Percentiles rank a stretch among this genome's conserved stretches.
Evolutionary conservation across 2,888 invertebrate species (phyloP).

Genomic region (Oegoconia quadripuncta): DNA sequence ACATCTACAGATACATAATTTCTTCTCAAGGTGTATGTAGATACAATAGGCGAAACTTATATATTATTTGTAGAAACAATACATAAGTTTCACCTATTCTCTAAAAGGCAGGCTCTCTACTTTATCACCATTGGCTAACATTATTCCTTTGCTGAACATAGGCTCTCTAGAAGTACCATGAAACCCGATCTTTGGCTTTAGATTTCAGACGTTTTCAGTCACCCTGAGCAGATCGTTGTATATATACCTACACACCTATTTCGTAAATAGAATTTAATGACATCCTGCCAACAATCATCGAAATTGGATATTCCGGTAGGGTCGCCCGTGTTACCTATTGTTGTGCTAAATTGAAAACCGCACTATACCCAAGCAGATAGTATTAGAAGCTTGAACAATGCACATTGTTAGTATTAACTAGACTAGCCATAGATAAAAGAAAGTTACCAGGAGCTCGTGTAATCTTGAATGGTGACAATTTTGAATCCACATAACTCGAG

Average conservation of each 20-base stretch:
- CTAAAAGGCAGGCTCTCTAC: too few relatives aligned
- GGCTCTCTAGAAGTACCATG: too few relatives aligned
- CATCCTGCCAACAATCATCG: slow-evolving; percentile 10
- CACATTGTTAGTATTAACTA: slow-evolving; percentile 26
- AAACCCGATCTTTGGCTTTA: too few relatives aligned
- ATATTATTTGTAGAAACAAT: too few relatives aligned
- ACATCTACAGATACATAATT: too few relatives aligned
- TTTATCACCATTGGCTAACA: too few relatives aligned
- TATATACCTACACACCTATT: not conserved
- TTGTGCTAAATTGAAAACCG: slow-evolving; percentile 44
- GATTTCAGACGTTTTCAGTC: too few relatives aligned
- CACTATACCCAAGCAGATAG: slow-evolving; percentile 29
- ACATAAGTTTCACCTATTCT: too few relatives aligned
- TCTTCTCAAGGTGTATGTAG: too few relatives aligned
- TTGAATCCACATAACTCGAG: too few relatives aligned
- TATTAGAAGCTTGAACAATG: slow-evolving; percentile 24
- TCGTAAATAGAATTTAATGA: not conserved
- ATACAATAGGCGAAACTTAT: too few relatives aligned
- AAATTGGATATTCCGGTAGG: slow-evolving; percentile 30
- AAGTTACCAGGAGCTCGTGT: not conserved
- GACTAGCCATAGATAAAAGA: not conserved
- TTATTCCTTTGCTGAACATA: too few relatives aligned
- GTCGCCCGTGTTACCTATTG: slow-evolving; percentile 32
- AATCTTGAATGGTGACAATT: not conserved
- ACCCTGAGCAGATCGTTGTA: not conserved